These are phyloP conservation scores for Edolisoma coerulescens DNA, from an alignment of 2,113 vertebrate species.

Conservation along the genomic window DNA sequence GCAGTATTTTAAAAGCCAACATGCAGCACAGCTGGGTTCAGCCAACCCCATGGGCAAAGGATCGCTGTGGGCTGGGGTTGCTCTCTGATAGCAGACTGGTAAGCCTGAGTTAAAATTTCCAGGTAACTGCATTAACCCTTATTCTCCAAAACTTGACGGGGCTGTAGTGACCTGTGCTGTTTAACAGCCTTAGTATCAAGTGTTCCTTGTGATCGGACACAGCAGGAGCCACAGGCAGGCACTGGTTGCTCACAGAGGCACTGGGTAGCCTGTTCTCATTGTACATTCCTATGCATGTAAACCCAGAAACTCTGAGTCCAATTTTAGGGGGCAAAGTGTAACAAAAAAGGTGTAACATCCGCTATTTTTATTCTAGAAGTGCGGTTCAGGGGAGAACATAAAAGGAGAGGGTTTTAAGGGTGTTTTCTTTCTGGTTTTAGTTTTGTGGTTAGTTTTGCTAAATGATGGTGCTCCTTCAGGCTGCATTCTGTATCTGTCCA, in stretches of 20 bases:
- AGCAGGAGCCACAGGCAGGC: neutral
- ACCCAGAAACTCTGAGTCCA: neutral
- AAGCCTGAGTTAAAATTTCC: neutral
- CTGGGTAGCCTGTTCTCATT: neutral
- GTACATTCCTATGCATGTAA: neutral
- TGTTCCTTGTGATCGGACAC: accelerated
- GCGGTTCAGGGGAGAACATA: neutral
- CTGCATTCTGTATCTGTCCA: neutral
- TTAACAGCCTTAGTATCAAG: neutral
- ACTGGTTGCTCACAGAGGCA: neutral
- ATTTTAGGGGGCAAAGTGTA: neutral
- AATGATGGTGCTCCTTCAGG: neutral
- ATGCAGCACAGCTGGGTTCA: neutral
- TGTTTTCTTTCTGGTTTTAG: neutral
- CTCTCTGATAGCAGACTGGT: neutral
- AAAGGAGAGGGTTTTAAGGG: neutral
- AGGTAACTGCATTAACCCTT: neutral
- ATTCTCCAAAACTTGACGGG: neutral
- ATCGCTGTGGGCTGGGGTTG: neutral
- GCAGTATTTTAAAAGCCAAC: neutral
- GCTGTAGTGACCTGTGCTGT: neutral
- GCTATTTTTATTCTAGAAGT: neutral
- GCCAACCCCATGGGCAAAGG: neutral
- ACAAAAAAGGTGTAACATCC: neutral
- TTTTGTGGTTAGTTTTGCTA: neutral